phyloP scores from a whole-genome alignment of 1,140 invertebrate genomes.

The Kradibia gibbosae region DNA sequence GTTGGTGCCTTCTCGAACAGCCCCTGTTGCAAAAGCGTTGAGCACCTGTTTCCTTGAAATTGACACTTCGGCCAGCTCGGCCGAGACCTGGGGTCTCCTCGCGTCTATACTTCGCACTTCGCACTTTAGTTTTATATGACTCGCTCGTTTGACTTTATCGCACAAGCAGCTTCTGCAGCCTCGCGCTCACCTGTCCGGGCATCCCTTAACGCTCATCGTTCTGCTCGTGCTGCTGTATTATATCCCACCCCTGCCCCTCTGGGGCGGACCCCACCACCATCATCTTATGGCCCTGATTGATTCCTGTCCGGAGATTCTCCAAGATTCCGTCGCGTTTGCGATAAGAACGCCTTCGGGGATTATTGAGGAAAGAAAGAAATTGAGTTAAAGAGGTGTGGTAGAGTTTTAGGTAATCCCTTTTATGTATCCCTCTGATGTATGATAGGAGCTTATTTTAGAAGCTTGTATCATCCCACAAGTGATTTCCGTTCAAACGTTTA shows the following conservation, averaged over 20 bases:
- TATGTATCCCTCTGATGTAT: neutral
- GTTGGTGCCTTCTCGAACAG: conserved; percentile 59
- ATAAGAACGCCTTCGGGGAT: no score
- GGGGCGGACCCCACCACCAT: no score
- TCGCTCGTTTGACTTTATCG: conserved; percentile 7
- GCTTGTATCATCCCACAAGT: neutral
- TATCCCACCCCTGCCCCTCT: no score
- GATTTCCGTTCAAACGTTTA: conserved; percentile 21
- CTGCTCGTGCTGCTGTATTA: neutral
- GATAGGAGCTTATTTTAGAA: neutral
- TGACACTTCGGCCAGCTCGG: conserved; percentile 63
- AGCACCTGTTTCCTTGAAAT: conserved; percentile 64
- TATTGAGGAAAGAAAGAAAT: neutral
- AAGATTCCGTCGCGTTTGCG: no score
- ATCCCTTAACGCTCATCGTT: neutral
- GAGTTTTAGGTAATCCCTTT: neutral
- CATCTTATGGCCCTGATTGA: no score
- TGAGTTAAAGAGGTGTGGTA: neutral
- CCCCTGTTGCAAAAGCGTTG: conserved; percentile 68
- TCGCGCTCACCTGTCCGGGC: neutral
- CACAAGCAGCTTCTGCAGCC: neutral
- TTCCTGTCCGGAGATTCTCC: no score
- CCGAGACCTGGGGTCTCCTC: conserved; percentile 1
- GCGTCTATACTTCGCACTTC: conserved; percentile 32
- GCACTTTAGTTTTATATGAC: conserved; percentile 24